Percentiles rank a stretch among this genome's conserved stretches.
Evolutionary conservation across 2,113 vertebrate species (phyloP).

Genomic region (Zapornia atra): DNA sequence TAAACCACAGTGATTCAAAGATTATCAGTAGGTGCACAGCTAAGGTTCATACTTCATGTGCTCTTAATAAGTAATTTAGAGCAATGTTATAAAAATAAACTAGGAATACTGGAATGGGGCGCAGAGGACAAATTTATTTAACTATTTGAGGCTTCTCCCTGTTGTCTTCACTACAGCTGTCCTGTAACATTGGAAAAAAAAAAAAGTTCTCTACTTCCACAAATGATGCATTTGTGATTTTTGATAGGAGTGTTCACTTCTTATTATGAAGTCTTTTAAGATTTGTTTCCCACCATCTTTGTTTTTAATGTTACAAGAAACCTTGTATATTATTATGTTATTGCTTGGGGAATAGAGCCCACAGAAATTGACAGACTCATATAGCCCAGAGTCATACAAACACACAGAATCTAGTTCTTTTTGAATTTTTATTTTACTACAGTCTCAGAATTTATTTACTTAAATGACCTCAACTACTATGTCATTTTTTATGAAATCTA

Average conservation of each 20-base stretch:
- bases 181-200: background rate
- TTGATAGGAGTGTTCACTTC: background rate
- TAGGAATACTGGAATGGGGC: background rate
- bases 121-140: background rate
- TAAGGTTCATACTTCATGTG: background rate
- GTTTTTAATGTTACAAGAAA: background rate
- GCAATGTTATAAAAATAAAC: background rate
- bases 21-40: background rate
- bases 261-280: background rate
- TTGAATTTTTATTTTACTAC: background rate
- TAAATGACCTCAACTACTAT: background rate
- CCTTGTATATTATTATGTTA: background rate
- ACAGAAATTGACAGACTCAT: background rate
- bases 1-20: background rate
- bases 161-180: background rate
- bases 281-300: background rate
- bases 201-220: background rate
- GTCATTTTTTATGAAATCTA: background rate
- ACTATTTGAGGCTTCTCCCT: background rate
- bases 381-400: background rate
- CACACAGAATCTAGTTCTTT: background rate
- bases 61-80: background rate
- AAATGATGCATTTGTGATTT: background rate
- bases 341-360: background rate
- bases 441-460: background rate